These are phyloP conservation scores for Lepidurus apus DNA, from an alignment of 1,140 invertebrate species.

Conservation along the genomic window DNA sequence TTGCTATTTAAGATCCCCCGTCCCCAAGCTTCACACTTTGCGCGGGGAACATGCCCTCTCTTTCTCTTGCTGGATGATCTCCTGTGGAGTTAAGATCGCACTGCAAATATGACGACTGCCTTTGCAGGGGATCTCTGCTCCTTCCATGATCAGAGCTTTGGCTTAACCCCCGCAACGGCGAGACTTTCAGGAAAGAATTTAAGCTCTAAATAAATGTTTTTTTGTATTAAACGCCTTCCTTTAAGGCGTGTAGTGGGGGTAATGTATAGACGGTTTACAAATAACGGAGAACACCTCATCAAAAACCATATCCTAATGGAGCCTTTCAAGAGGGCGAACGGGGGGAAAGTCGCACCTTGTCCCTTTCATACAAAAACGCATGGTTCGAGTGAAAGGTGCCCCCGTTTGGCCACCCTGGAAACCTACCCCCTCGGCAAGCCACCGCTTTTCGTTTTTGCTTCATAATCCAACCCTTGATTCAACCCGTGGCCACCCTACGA, in stretches of 20 bases:
- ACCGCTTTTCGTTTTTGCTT: neutral
- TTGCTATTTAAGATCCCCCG: neutral
- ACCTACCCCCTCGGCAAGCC: neutral
- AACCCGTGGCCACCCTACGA: neutral
- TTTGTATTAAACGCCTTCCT: too few species aligned
- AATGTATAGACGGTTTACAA: too few species aligned
- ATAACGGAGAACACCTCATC: too few species aligned
- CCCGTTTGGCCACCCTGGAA: neutral
- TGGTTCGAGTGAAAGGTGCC: neutral
- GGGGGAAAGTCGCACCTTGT: neutral
- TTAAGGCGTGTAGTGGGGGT: too few species aligned
- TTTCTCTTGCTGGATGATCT: neutral
- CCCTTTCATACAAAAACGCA: neutral
- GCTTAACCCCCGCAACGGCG: too few species aligned
- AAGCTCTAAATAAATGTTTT: too few species aligned
- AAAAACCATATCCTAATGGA: neutral
- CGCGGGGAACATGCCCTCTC: neutral
- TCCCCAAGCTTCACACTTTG: neutral
- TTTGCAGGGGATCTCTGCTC: neutral
- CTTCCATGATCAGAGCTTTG: too few species aligned
- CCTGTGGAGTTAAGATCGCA: neutral
- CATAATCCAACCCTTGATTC: constrained; percentile 16
- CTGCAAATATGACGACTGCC: neutral
- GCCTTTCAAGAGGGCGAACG: neutral
- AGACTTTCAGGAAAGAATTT: too few species aligned